These are phyloP conservation scores for Aplodontia rufa DNA, from an alignment of 2,113 vertebrate species.

Conservation along the genomic window DNA sequence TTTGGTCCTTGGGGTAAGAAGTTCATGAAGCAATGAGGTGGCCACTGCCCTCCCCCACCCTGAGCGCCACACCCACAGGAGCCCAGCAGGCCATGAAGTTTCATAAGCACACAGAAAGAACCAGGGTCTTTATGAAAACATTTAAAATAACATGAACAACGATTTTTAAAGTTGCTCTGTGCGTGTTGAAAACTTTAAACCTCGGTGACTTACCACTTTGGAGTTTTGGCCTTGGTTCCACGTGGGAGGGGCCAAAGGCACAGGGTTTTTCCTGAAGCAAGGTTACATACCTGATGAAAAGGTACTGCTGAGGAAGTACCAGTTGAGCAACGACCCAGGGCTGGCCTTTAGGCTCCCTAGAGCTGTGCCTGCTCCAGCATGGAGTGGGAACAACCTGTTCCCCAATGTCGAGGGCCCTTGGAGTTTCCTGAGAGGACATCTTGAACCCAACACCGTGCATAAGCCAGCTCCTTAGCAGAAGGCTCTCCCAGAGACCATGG, in stretches of 20 bases:
- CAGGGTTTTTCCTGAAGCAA: background rate
- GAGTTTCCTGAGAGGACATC: accelerated
- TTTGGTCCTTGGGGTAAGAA: no score
- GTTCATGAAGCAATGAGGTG: no score
- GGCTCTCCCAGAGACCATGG: background rate
- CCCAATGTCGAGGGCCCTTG: accelerated
- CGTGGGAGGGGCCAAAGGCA: background rate
- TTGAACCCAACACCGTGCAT: accelerated
- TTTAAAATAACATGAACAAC: background rate
- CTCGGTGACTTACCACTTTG: background rate
- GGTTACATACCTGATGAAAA: background rate
- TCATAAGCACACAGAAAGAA: background rate
- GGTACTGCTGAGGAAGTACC: background rate
- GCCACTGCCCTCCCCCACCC: no score
- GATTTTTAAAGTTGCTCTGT: no score
- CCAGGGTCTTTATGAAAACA: background rate
- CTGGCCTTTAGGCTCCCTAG: accelerated
- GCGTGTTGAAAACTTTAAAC: background rate
- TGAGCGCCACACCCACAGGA: no score
- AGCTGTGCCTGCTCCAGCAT: accelerated
- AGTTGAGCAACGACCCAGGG: accelerated
- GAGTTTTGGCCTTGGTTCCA: background rate
- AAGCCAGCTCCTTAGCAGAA: accelerated
- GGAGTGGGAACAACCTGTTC: no score
- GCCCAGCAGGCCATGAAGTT: no score